These are phyloP conservation scores for Hoplodrina ambigua DNA, from an alignment of 2,888 invertebrate genomes.

Conservation along the genomic window DNA sequence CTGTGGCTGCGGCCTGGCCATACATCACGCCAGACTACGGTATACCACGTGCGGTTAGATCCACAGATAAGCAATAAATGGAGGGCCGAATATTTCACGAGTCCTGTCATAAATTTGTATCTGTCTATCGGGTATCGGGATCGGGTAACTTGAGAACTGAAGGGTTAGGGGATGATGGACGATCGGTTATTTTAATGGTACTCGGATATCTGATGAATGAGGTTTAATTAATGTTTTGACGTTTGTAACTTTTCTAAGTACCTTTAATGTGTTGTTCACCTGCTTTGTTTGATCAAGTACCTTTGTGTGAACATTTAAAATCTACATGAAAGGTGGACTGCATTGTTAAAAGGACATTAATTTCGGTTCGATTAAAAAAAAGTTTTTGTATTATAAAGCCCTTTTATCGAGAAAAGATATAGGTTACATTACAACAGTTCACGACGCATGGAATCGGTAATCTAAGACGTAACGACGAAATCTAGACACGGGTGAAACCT, in stretches of 20 bases:
- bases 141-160: constrained; percentile 79
- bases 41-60: constrained; percentile 77
- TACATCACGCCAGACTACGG: constrained; percentile 61
- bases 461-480: too few relatives aligned
- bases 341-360: too few relatives aligned
- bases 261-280: constrained; percentile 2
- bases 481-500: too few relatives aligned
- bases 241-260: constrained; percentile 5
- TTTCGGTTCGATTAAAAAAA: too few relatives aligned
- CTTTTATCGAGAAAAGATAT: too few relatives aligned
- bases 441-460: too few relatives aligned
- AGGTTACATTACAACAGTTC: too few relatives aligned
- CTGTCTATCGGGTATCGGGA: constrained; percentile 78
- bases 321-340: too few relatives aligned
- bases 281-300: neutral
- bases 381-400: too few relatives aligned
- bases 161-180: constrained; percentile 61
- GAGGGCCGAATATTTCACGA: constrained; percentile 65
- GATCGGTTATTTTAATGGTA: constrained; percentile 49
- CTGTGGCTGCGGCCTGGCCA: constrained; percentile 48
- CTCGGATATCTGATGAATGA: constrained; percentile 54
- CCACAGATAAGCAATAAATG: constrained; percentile 75
- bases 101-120: constrained; percentile 82
- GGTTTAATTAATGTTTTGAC: constrained; percentile 53
- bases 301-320: neutral